These are phyloP conservation scores for Leucoraja erinaceus DNA, from an alignment of 2,113 vertebrate genomes.

Conservation along the genomic window DNA sequence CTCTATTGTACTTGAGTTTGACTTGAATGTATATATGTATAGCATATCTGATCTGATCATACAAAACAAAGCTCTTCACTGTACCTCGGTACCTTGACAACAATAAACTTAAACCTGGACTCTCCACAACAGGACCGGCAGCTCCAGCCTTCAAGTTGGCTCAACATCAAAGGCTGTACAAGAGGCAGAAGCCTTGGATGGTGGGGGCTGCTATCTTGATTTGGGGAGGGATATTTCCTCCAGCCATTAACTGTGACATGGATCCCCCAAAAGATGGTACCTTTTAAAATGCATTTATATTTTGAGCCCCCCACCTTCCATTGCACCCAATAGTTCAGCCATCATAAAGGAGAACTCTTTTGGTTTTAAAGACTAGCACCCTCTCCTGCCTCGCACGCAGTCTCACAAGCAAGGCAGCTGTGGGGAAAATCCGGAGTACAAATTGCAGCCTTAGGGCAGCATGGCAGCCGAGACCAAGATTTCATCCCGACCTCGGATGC, in stretches of 20 bases:
- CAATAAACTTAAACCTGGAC: not conserved
- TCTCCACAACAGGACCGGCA: not conserved
- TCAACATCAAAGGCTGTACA: not conserved
- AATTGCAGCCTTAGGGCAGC: not conserved
- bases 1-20: too few relatives aligned
- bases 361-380: not conserved
- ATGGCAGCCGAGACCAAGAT: too few relatives aligned
- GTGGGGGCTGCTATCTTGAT: not conserved
- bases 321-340: too few relatives aligned
- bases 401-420: not conserved
- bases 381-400: not conserved
- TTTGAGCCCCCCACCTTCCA: not conserved
- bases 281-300: slow-evolving; percentile 6
- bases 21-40: too few relatives aligned
- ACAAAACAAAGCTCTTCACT: too few relatives aligned
- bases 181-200: not conserved
- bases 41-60: too few relatives aligned
- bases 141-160: not conserved
- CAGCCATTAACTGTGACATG: not conserved
- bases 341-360: not conserved
- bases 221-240: not conserved
- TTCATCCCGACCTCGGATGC: too few relatives aligned
- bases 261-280: not conserved
- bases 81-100: too few relatives aligned
- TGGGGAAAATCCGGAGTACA: not conserved